phyloP scores from a whole-genome alignment of 2,113 vertebrate species.

The Planiliza haematocheilus region DNA sequence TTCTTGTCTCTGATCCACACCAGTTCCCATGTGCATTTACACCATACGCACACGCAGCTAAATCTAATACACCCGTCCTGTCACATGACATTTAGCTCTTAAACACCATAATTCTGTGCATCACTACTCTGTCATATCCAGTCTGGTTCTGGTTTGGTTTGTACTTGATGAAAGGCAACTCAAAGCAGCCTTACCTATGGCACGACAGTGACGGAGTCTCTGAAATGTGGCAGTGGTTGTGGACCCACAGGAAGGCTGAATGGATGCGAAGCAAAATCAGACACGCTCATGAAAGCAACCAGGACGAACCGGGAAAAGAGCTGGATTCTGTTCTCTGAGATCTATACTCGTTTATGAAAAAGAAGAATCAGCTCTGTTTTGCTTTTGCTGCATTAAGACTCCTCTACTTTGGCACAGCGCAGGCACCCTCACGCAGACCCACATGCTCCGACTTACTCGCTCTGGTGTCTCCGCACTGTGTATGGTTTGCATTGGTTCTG shows the following conservation, averaged over 20 bases:
- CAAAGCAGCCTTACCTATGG: slow-evolving; percentile 55
- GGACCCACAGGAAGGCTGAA: slow-evolving; percentile 59
- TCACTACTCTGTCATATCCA: slow-evolving; percentile 6
- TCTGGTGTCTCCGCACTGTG: slow-evolving; percentile 44
- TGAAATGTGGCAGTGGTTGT: slow-evolving; percentile 54
- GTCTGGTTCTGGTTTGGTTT: slow-evolving; percentile 34
- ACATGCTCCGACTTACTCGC: slow-evolving; percentile 34
- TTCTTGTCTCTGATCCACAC: background rate
- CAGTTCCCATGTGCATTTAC: background rate
- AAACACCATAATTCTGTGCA: slow-evolving; percentile 18
- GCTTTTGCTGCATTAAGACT: slow-evolving; percentile 64
- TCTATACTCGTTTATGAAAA: slow-evolving; percentile 4
- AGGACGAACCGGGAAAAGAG: slow-evolving; percentile 10
- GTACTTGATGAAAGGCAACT: slow-evolving; percentile 54
- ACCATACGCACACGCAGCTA: background rate
- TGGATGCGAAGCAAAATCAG: slow-evolving; percentile 68
- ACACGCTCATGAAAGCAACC: slow-evolving; percentile 43
- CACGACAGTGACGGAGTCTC: slow-evolving; percentile 15
- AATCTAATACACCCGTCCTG: slow-evolving; percentile 15
- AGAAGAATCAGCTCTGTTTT: slow-evolving; percentile 61
- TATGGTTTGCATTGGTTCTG: slow-evolving; percentile 79
- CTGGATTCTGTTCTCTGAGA: slow-evolving; percentile 33
- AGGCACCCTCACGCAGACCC: slow-evolving; percentile 42
- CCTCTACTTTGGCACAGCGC: slow-evolving; percentile 53
- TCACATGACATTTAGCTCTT: slow-evolving; percentile 40